phyloP scores from a whole-genome alignment of 2,113 vertebrate genomes.

The Entosphenus tridentatus region DNA sequence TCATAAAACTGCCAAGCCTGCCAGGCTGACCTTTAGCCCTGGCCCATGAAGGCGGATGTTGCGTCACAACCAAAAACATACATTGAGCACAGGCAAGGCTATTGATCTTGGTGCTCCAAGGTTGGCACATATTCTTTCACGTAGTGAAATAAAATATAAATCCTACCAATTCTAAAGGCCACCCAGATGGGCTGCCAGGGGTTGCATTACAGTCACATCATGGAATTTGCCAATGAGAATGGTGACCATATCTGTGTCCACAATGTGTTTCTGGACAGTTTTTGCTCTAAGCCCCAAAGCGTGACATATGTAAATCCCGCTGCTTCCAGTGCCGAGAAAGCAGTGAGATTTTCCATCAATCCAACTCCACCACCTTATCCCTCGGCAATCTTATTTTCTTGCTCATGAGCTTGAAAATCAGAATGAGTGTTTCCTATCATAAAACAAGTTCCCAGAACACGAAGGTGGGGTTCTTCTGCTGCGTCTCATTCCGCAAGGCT shows the following conservation, averaged over 20 bases:
- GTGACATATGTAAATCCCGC: not conserved
- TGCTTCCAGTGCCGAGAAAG: not conserved
- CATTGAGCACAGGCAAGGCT: not conserved
- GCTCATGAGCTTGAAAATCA: constrained; percentile 5
- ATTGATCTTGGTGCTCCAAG: not conserved
- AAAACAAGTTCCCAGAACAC: not conserved
- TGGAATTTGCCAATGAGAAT: not conserved
- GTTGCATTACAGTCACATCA: not conserved
- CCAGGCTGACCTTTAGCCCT: not conserved
- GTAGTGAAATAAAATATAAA: not conserved
- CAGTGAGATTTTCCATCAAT: constrained; percentile 1
- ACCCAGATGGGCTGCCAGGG: not conserved
- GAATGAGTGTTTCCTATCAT: not conserved
- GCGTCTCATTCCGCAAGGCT: not conserved
- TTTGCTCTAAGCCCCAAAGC: not conserved
- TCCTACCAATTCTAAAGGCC: not conserved
- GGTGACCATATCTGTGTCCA: not conserved
- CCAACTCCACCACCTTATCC: constrained; percentile 3
- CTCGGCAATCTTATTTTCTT: constrained; percentile 7
- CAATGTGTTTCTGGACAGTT: not conserved
- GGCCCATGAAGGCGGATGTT: not conserved
- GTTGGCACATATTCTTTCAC: constrained; percentile 1
- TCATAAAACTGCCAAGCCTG: constrained; percentile 2
- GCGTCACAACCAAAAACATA: not conserved
- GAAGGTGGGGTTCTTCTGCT: not conserved